phyloP scores from a whole-genome alignment of 2,888 invertebrate genomes.

The Ischnura elegans region DNA sequence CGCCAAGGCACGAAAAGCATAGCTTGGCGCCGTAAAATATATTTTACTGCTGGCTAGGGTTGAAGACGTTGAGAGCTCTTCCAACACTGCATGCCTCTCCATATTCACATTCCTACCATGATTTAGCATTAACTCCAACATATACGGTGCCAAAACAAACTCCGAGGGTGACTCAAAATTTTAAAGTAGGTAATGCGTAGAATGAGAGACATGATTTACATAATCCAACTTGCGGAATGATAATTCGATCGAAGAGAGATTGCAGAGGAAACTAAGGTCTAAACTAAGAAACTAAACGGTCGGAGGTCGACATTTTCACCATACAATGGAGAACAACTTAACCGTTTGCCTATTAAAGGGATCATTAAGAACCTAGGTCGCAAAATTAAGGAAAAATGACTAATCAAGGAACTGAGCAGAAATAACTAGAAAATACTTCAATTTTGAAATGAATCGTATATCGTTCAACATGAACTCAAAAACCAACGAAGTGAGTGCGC shows the following conservation, averaged over 20 bases:
- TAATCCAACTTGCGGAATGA: not conserved
- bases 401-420: no score
- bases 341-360: not conserved
- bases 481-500: no score
- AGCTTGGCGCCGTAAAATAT: conserved; percentile 27
- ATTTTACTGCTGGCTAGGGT: not conserved
- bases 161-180: not conserved
- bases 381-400: no score
- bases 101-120: not conserved
- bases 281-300: no score
- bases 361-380: no score
- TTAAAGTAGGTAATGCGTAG: not conserved
- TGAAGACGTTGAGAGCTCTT: not conserved
- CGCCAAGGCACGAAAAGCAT: not conserved
- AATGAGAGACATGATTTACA: not conserved
- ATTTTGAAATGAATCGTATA: no score
- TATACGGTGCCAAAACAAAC: not conserved
- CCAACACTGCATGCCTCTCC: not conserved
- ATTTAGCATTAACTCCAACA: not conserved
- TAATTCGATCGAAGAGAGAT: not conserved
- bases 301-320: not conserved
- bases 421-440: no score
- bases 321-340: not conserved
- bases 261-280: no score
- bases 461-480: no score